These are phyloP conservation scores for Tetanocera ferruginea DNA, from an alignment of 2,888 invertebrate genomes.

Conservation along the genomic window DNA sequence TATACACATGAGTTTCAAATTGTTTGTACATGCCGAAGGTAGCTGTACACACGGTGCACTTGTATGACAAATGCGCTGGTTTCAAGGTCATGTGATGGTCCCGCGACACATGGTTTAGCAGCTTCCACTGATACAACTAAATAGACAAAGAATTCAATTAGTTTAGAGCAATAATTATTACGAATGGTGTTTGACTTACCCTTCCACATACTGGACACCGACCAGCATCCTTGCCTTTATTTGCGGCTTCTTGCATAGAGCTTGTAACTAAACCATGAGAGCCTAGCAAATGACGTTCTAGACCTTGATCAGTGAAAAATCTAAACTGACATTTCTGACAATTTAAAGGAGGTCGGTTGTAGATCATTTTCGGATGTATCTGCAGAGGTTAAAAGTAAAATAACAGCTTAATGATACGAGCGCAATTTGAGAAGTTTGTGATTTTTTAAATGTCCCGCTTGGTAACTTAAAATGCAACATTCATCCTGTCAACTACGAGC, in stretches of 20 bases:
- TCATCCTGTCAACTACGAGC: no score
- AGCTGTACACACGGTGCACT: conserved; percentile 94
- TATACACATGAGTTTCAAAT: conserved; percentile 94
- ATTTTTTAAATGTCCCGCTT: no score
- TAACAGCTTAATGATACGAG: no score
- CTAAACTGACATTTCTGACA: conserved; percentile 97
- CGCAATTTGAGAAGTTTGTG: no score
- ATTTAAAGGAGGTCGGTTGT: conserved; percentile 92
- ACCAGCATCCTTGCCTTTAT: conserved; percentile 94
- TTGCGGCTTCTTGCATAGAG: conserved; percentile 96
- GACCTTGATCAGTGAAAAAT: conserved; percentile 97
- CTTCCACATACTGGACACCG: conserved; percentile 95
- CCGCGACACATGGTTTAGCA: conserved; percentile 90
- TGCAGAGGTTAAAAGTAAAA: conserved; percentile 46
- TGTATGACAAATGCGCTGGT: conserved; percentile 93
- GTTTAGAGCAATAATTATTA: no score
- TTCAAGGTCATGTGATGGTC: conserved; percentile 93
- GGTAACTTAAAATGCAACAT: no score
- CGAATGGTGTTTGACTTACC: conserved; percentile 72
- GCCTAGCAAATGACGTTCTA: conserved; percentile 94
- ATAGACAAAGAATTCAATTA: no score
- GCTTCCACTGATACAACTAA: conserved; percentile 93
- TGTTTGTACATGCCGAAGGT: conserved; percentile 96
- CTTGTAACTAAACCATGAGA: conserved; percentile 95
- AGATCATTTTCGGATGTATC: conserved; percentile 96